Evolutionary conservation across 2,113 vertebrate species (phyloP).

Genomic region (Leucopsar rothschildi): DNA sequence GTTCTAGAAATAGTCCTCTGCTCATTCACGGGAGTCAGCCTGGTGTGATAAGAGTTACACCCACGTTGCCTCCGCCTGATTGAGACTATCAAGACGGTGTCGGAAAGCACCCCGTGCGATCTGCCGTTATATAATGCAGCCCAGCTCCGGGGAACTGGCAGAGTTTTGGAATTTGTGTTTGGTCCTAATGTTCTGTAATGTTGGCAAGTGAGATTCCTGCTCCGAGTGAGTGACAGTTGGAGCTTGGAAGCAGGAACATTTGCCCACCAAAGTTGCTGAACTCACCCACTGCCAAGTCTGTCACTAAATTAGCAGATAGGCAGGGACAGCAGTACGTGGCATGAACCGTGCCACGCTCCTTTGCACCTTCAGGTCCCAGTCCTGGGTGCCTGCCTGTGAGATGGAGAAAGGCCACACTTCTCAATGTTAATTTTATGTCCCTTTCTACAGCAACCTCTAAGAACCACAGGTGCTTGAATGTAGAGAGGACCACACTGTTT

Average conservation of each 20-base stretch:
- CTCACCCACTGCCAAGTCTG: conserved; percentile 15
- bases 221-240: conserved; percentile 8
- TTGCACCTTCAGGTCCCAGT: neutral
- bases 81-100: conserved; percentile 19
- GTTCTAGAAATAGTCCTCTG: neutral
- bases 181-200: conserved; percentile 11
- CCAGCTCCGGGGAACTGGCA: neutral
- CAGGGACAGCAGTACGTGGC: neutral
- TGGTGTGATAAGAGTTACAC: conserved; percentile 32
- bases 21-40: conserved; percentile 23
- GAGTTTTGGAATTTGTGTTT: neutral
- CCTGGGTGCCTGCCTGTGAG: neutral
- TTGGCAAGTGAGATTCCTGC: conserved; percentile 30
- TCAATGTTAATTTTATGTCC: neutral
- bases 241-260: conserved; percentile 13
- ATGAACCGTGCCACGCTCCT: neutral
- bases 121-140: neutral
- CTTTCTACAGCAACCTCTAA: neutral
- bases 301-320: neutral
- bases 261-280: conserved; percentile 45
- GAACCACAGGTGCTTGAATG: neutral
- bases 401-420: neutral
- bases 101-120: neutral
- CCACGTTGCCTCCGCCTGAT: conserved; percentile 27
- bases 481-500: neutral